A percentile compares a stretch with the other conserved stretches of the same genome.
Evolutionary conservation across 2,113 vertebrate genomes (phyloP).

Genomic region (Pandion haliaetus): DNA sequence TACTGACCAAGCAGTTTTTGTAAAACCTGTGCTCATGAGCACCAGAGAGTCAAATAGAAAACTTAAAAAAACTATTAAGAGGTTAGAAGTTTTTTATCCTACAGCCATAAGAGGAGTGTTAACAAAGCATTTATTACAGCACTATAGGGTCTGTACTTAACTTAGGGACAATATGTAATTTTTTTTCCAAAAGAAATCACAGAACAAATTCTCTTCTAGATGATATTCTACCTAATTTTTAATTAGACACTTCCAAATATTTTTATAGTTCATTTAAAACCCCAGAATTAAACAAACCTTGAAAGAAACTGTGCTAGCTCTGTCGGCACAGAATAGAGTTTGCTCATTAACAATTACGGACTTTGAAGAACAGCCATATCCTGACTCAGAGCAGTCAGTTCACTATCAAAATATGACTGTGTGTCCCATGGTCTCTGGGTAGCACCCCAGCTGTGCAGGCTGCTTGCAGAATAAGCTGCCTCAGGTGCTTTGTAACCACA

Average conservation of each 20-base stretch:
- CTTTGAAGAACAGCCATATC: not conserved
- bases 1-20: not conserved
- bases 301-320: not conserved
- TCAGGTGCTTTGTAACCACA: not conserved
- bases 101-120: not conserved
- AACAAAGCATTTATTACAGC: not conserved
- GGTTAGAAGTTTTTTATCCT: not conserved
- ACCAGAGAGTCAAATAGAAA: not conserved
- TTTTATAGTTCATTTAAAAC: not conserved
- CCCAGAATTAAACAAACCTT: not conserved
- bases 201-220: not conserved
- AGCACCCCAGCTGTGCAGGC: not conserved
- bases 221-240: not conserved
- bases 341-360: not conserved
- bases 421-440: not conserved
- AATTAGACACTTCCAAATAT: not conserved
- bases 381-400: not conserved
- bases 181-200: not conserved
- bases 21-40: not conserved
- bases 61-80: not conserved
- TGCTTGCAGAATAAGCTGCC: not conserved
- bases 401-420: not conserved
- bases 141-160: not conserved
- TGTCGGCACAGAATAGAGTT: not conserved
- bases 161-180: not conserved